Conservation (phyloP, 2,888 invertebrate genomes). For the Lapara coniferarum region DNA sequence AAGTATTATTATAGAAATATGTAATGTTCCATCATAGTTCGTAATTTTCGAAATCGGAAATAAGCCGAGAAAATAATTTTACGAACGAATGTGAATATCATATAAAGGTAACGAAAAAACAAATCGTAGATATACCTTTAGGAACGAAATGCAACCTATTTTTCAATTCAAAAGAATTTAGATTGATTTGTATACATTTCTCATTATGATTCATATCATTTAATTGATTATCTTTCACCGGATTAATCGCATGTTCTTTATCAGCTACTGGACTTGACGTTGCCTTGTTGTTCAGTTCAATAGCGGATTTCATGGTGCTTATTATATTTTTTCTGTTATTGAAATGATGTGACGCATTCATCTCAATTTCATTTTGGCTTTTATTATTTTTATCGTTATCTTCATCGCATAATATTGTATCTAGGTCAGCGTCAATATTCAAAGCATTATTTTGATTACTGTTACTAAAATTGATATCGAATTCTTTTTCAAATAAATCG, state of each 20-base stretch:
- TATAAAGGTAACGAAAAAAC: too few species aligned
- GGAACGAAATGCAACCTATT: conserved; percentile 80
- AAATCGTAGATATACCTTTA: conserved; percentile 71
- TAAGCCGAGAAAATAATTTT: background rate
- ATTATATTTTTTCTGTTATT: conserved; percentile 3
- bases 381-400: background rate
- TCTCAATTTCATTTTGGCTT: background rate
- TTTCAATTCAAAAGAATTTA: conserved; percentile 57
- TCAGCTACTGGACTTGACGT: background rate
- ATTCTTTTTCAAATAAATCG: conserved; percentile 4
- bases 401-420: background rate
- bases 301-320: conserved; percentile 11
- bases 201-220: conserved; percentile 27
- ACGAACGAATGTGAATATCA: too few species aligned
- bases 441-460: background rate
- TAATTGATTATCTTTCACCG: conserved; percentile 29
- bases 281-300: conserved; percentile 4
- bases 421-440: background rate
- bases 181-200: conserved; percentile 3
- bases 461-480: conserved; percentile 2
- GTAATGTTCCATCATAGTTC: background rate
- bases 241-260: conserved; percentile 16
- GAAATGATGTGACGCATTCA: conserved; percentile 43
- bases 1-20: too few species aligned
- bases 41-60: background rate